Evolutionary conservation across 2,797 vertebrate species (phyloP).

Genomic region (Odontamblyopus rebecca): DNA sequence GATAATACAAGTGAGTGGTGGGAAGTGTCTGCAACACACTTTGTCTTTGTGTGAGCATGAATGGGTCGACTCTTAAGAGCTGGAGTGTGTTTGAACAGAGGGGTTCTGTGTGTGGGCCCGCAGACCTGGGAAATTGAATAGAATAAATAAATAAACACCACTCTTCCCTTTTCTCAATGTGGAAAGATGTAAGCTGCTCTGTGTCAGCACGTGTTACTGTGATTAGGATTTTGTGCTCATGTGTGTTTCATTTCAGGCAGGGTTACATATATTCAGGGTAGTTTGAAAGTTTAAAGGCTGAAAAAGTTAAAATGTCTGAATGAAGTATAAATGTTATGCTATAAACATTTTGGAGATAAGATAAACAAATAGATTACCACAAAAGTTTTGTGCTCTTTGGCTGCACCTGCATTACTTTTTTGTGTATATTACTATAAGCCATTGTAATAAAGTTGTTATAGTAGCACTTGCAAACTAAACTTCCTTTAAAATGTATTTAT

Average conservation of each 20-base stretch:
- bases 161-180: background rate
- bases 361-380: background rate
- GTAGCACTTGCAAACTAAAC: background rate
- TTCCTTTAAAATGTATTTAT: background rate
- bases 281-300: background rate
- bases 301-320: background rate
- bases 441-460: background rate
- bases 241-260: background rate
- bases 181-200: conserved; percentile 8
- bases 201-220: background rate
- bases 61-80: conserved; percentile 51
- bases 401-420: background rate
- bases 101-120: conserved; percentile 36
- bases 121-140: conserved; percentile 11
- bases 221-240: background rate
- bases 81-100: conserved; percentile 50
- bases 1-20: conserved; percentile 39
- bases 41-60: conserved; percentile 56
- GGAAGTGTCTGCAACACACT: conserved; percentile 46
- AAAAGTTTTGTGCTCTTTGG: background rate
- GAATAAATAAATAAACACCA: conserved; percentile 11
- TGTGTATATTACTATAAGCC: background rate
- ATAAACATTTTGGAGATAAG: background rate
- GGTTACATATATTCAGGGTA: background rate
- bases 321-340: background rate